A percentile compares a stretch with the other conserved stretches of the same genome.
Conservation (phyloP, 2,797 vertebrate genomes). For the Kryptolebias ocellatus region DNA sequence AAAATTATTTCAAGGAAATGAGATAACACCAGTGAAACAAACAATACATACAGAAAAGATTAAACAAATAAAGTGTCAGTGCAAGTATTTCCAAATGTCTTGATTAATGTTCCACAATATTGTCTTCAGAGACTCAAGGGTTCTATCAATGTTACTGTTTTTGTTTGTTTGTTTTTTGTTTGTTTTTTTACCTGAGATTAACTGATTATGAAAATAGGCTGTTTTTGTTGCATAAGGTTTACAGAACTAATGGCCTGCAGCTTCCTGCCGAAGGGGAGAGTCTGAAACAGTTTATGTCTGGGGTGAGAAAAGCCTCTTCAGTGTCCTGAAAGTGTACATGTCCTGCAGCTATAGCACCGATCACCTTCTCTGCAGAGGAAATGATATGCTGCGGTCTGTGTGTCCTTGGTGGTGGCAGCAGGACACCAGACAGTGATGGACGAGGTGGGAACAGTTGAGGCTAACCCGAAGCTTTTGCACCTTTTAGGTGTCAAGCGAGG, state of each 20-base stretch:
- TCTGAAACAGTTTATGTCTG: not conserved
- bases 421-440: not conserved
- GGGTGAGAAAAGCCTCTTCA: not conserved
- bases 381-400: not conserved
- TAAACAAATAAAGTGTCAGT: not conserved
- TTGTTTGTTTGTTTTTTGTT: no score
- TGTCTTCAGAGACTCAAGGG: not conserved
- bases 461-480: not conserved
- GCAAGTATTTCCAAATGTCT: not conserved
- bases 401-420: not conserved
- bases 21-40: not conserved
- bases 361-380: not conserved
- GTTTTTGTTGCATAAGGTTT: not conserved
- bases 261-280: not conserved
- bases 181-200: not conserved
- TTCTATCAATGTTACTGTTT: not conserved
- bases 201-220: not conserved
- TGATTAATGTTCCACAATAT: not conserved
- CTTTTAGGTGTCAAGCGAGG: no score
- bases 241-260: not conserved
- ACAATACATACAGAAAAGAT: not conserved
- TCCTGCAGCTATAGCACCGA: not conserved
- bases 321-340: not conserved
- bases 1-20: not conserved
- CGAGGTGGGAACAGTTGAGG: not conserved